Evolutionary conservation across 2,113 vertebrate genomes (phyloP).

Genomic region (Gasterosteus aculeatus): DNA sequence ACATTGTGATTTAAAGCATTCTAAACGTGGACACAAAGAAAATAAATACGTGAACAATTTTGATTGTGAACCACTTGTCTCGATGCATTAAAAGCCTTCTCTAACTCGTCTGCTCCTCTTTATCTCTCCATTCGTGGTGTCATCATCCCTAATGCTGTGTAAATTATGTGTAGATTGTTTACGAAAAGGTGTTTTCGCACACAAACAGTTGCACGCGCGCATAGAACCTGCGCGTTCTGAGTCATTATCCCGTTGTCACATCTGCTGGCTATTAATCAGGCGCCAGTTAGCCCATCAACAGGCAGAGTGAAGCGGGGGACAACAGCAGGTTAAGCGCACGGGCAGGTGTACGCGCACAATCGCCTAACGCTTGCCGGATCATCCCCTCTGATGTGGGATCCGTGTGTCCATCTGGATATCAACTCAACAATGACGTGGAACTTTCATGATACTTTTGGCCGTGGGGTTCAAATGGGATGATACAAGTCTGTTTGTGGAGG

Average conservation of each 20-base stretch:
- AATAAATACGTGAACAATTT: not conserved
- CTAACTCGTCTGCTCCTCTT: conserved; percentile 23
- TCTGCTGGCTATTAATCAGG: conserved; percentile 72
- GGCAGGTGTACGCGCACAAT: conserved; percentile 47
- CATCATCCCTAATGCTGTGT: conserved; percentile 43
- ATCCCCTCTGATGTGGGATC: conserved; percentile 52
- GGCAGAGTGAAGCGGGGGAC: conserved; percentile 41
- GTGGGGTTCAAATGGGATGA: conserved; percentile 3
- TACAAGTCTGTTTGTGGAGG: conserved; percentile 11
- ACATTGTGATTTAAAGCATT: not conserved
- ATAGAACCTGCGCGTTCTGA: conserved; percentile 46
- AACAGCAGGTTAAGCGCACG: conserved; percentile 65
- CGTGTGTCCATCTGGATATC: conserved; percentile 66
- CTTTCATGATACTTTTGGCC: conserved; percentile 9
- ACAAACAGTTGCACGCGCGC: conserved; percentile 5
- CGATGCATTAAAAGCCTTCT: not conserved
- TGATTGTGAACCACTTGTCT: not conserved
- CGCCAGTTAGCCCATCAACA: conserved; percentile 62
- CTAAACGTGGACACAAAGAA: not conserved
- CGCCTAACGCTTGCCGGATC: conserved; percentile 35
- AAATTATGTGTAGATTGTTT: conserved; percentile 32
- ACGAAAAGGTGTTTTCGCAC: conserved; percentile 14
- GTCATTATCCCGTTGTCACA: conserved; percentile 67
- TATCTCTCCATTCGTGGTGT: conserved; percentile 50
- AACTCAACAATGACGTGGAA: conserved; percentile 38